Evolutionary conservation across 2,113 vertebrate species (phyloP), one percentile per base, ranked within the genome.

Genomic region (Limanda limanda): DNA sequence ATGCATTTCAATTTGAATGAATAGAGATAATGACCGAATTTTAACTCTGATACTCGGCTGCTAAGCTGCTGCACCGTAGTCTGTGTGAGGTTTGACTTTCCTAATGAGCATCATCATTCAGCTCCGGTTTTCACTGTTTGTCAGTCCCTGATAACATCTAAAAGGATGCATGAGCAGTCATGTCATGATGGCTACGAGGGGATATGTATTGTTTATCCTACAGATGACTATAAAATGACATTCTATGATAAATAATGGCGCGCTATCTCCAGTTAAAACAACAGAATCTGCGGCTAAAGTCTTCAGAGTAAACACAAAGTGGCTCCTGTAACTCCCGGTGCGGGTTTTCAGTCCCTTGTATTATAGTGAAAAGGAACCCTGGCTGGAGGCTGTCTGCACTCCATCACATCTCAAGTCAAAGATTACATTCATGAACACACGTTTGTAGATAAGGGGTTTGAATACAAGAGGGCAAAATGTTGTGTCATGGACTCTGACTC

Each of bases 301-400:
- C 60, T 47, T 68, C 3, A 57, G 14, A 31, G 55, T 81, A 88
- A 88, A 81, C 74, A 68, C 15, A 51, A 55, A 65, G 40, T 10
- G 0, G 17, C 45, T 47, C n/a, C 40, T 56, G 37, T 24, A 40
- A 56, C 21, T 60, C 35, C 23, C 31, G 20, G 11, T 3, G 77
- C 1, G 5, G 55, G 60, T 14, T 31, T 67, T 68, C 27, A 52
- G 2, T 56, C 27, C 18, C n/a, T 52, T 71, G 52, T 25, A 23
- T 68, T 47, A 77, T 12, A 14, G 25, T 25, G 23, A 64, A 37
- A 61, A 37, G 8, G 59, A 59, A 15, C 7, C 54, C 57, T 63
- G 1, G 45, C 23, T 14, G 20, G 25, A 71, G 17, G 35, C 13
- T 5, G 0, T 69, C 74, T 76, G 66, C 45, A 18, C 57, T 74